phyloP scores from a whole-genome alignment of 1,140 invertebrate species.

The Amyelois transitella region DNA sequence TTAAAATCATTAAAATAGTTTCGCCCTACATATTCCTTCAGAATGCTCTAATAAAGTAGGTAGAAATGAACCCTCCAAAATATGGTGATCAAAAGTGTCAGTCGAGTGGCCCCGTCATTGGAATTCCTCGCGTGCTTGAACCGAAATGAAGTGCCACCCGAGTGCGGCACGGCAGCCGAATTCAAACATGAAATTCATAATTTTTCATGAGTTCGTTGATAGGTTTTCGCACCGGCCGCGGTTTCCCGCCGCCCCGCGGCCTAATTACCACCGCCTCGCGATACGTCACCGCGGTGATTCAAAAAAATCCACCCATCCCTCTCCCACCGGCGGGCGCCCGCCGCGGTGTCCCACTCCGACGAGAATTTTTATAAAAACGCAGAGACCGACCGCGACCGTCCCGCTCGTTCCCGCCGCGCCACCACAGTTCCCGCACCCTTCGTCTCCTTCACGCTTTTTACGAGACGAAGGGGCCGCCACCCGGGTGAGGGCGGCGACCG shows the following conservation, averaged over 20 bases:
- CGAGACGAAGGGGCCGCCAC: constrained; percentile 73
- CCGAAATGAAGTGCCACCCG: constrained; percentile 54
- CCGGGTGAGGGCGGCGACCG: constrained; percentile 69
- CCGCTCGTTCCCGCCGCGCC: constrained; percentile 61
- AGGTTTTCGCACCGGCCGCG: constrained; percentile 69
- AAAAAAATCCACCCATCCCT: constrained; percentile 69
- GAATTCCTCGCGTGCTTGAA: constrained; percentile 47
- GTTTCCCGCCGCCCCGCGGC: constrained; percentile 71
- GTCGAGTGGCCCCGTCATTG: constrained; percentile 26
- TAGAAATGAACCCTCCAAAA: constrained; percentile 8
- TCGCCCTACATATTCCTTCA: neutral
- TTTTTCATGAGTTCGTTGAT: constrained; percentile 73
- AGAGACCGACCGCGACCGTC: constrained; percentile 65
- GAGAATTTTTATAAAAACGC: constrained; percentile 74
- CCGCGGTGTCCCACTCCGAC: constrained; percentile 52
- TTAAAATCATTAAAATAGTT: neutral
- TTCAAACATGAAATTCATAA: constrained; percentile 69
- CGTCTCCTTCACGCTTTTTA: constrained; percentile 75
- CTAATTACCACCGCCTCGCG: constrained; percentile 68
- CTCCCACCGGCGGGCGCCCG: constrained; percentile 31
- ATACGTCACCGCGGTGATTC: constrained; percentile 68
- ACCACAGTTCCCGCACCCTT: constrained; percentile 57
- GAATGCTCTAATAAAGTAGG: neutral
- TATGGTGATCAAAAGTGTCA: constrained; percentile 34
- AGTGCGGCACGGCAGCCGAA: constrained; percentile 28